These are phyloP conservation scores for Neodiprion fabricii DNA, from an alignment of 1,140 invertebrate genomes.

Conservation along the genomic window DNA sequence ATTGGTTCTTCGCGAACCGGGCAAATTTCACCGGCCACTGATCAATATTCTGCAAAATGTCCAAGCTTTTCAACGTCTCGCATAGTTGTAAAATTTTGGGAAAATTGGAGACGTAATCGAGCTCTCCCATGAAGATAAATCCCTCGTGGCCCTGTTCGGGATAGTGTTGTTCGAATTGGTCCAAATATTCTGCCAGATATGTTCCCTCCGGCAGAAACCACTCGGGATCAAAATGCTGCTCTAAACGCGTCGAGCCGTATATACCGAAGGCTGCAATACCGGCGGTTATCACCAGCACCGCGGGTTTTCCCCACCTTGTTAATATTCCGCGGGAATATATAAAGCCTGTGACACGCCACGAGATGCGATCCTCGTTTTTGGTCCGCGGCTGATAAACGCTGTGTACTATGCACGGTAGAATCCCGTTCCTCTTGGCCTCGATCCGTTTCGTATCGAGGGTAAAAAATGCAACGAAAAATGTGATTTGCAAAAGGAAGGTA, in stretches of 20 bases:
- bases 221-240: slow-evolving; percentile 79
- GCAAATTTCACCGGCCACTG: slow-evolving; percentile 71
- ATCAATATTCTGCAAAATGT: slow-evolving; percentile 64
- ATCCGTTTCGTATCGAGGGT: slow-evolving; percentile 73
- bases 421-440: slow-evolving; percentile 68
- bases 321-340: slow-evolving; percentile 70
- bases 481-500: slow-evolving; percentile 77
- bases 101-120: slow-evolving; percentile 72
- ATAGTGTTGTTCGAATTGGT: slow-evolving; percentile 64
- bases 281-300: slow-evolving; percentile 65
- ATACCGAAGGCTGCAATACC: slow-evolving; percentile 66
- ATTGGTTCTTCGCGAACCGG: slow-evolving; percentile 63
- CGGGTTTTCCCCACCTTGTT: slow-evolving; percentile 66
- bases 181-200: slow-evolving; percentile 72
- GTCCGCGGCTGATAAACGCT: slow-evolving; percentile 59
- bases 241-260: slow-evolving; percentile 66
- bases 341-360: slow-evolving; percentile 61
- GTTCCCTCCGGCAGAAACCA: slow-evolving; percentile 79
- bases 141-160: slow-evolving; percentile 70
- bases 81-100: slow-evolving; percentile 65
- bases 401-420: slow-evolving; percentile 73
- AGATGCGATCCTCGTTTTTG: slow-evolving; percentile 50
- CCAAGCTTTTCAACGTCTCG: slow-evolving; percentile 61
- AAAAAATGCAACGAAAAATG: slow-evolving; percentile 80
- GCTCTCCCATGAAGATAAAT: slow-evolving; percentile 71